These are phyloP conservation scores for Andinoacara biseriatus DNA, from an alignment of 2,113 vertebrate species.

Conservation along the genomic window DNA sequence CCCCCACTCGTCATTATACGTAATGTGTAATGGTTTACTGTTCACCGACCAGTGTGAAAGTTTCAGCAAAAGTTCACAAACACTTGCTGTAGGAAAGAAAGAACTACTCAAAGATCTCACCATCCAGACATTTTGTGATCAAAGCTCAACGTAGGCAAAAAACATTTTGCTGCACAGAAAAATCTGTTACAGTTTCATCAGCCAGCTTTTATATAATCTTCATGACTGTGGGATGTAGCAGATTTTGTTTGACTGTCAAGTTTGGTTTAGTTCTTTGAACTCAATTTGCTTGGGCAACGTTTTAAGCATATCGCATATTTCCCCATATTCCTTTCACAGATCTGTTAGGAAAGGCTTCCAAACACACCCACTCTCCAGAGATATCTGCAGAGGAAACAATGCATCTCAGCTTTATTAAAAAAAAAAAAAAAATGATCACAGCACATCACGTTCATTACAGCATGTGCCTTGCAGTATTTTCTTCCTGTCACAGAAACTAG, in stretches of 20 bases:
- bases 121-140: conserved; percentile 62
- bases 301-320: conserved; percentile 35
- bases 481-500: conserved; percentile 3
- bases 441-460: conserved; percentile 5
- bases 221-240: conserved; percentile 26
- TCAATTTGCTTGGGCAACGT: conserved; percentile 41
- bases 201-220: conserved; percentile 44
- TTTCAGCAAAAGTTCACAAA: conserved; percentile 67
- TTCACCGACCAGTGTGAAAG: conserved; percentile 64
- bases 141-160: conserved; percentile 52
- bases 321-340: conserved; percentile 19
- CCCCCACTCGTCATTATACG: background rate
- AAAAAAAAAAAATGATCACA: background rate
- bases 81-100: conserved; percentile 36
- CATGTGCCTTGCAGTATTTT: conserved; percentile 18
- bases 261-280: conserved; percentile 43
- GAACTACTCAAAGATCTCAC: conserved; percentile 51
- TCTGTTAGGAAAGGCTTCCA: conserved; percentile 17
- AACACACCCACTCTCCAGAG: conserved; percentile 15
- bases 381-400: conserved; percentile 33
- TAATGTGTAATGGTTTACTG: conserved; percentile 16
- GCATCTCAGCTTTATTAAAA: conserved; percentile 5
- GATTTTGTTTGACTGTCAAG: conserved; percentile 59
- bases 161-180: conserved; percentile 11
- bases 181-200: conserved; percentile 48